Conservation (phyloP, 2,113 vertebrate species). For the Piaya cayana region DNA sequence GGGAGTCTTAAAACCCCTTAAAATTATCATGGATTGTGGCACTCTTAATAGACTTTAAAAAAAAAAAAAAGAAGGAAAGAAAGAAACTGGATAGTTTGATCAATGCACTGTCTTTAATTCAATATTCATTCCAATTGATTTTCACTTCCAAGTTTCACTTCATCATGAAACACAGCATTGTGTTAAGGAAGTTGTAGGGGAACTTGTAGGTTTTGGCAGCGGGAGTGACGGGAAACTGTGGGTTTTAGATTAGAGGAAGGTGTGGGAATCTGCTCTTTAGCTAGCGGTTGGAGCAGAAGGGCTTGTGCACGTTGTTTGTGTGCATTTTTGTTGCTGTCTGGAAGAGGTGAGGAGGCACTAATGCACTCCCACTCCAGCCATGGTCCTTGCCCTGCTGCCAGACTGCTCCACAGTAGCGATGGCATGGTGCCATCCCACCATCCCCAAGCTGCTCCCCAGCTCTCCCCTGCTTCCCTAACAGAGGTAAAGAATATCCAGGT, state of each 20-base stretch:
- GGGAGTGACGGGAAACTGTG: constrained; percentile 45
- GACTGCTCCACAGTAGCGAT: accelerated
- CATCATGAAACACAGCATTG: constrained; percentile 17
- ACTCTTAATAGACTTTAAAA: not conserved
- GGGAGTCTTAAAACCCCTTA: not conserved
- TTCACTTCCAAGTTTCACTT: constrained; percentile 36
- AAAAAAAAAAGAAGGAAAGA: not conserved
- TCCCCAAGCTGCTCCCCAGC: not conserved
- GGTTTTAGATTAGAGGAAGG: constrained; percentile 62
- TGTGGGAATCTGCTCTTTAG: constrained; percentile 51
- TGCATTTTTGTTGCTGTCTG: not conserved
- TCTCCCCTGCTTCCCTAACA: not conserved
- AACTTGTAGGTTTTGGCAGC: constrained; percentile 62
- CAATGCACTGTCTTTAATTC: constrained; percentile 21
- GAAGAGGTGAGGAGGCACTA: not conserved
- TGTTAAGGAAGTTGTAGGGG: constrained; percentile 45
- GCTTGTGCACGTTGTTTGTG: not conserved
- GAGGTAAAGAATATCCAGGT: not conserved
- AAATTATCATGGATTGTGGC: not conserved
- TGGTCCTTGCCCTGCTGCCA: not conserved
- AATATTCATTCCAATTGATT: constrained; percentile 36
- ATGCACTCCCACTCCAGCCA: accelerated
- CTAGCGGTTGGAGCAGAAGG: not conserved
- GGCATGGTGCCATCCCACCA: not conserved
- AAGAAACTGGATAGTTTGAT: not conserved